phyloP scores from a whole-genome alignment of 2,113 vertebrate species.

The Chroicocephalus ridibundus region DNA sequence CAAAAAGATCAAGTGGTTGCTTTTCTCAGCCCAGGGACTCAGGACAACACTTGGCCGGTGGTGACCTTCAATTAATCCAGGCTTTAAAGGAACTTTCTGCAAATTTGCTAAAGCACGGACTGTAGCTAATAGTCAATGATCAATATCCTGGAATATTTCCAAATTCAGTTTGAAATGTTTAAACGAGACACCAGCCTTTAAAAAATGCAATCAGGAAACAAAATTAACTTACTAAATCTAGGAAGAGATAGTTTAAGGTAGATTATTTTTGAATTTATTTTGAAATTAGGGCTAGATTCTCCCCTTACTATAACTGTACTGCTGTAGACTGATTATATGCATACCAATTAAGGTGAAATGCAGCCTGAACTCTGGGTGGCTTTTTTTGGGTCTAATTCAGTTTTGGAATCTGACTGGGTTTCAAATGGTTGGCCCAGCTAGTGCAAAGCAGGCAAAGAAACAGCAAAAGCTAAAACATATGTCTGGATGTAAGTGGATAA shows the following conservation, averaged over 20 bases:
- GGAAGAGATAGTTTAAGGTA: neutral
- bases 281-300: neutral
- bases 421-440: neutral
- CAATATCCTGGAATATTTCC: neutral
- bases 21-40: neutral
- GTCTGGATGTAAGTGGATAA: neutral
- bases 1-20: neutral
- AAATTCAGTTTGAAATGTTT: neutral
- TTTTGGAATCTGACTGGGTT: neutral
- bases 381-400: neutral
- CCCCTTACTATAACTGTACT: neutral
- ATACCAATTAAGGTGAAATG: neutral
- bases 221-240: neutral
- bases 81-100: neutral
- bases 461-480: neutral
- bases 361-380: neutral
- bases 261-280: neutral
- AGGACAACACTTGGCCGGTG: neutral
- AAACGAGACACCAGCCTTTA: neutral
- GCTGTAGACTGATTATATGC: neutral
- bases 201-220: neutral
- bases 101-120: neutral
- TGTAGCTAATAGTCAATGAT: neutral
- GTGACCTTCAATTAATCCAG: neutral
- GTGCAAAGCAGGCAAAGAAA: neutral